Base-by-base conservation (phyloP, 2,113 vertebrate genomes). In the Malurus cyaneus region DNA sequence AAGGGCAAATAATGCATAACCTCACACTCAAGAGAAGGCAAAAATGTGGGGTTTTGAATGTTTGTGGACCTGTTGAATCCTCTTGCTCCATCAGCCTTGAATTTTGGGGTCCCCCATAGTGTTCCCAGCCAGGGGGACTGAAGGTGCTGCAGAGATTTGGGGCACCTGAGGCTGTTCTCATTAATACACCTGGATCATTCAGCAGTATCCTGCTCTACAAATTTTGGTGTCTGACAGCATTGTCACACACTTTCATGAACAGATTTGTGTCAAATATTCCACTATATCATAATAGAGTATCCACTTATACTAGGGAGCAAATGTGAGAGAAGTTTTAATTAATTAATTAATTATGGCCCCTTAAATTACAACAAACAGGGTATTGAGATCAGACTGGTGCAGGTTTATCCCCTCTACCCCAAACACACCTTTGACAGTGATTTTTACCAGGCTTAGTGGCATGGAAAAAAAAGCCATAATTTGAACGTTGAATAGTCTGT, bases 91-190 rank as follows among this genome's bases (percentile, higher is more conserved):
- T 25, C 18, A 32, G 29, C 29, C 14, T 77, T 80, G 46, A 29
- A 4, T 73, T 80, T 6, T 32, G 25, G 46, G 25, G 18, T n/a
- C 12, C 23, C 12, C 9, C 11, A 6, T 0, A 7, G 44, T 1
- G 1, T 62, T 71, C 32, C 17, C 32, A 76, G 34, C 10, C 10
- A 2, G 1, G 11, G 12, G 12, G 9, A 5, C 15, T 65, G 74
- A 44, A 49, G 66, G 6, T 64, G 41, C 44, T 88, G 44, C 57
- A 44, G 42, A 18, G 32, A 10, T 69, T 59, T 47, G 44, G 32
- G 46, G 44, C 21, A 34, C 23, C 31, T 79, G 39, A 12, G 20
- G 1, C 6, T 56, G 25, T 20, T 50, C 12, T 50, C 49, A 25
- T 50, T 50, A 25, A 50, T 8, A 26, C 11, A 26, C 49, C 49